Evolutionary conservation across 2,113 vertebrate genomes (phyloP), one percentile per base, ranked within the genome.

Genomic region (Notechis scutatus): DNA sequence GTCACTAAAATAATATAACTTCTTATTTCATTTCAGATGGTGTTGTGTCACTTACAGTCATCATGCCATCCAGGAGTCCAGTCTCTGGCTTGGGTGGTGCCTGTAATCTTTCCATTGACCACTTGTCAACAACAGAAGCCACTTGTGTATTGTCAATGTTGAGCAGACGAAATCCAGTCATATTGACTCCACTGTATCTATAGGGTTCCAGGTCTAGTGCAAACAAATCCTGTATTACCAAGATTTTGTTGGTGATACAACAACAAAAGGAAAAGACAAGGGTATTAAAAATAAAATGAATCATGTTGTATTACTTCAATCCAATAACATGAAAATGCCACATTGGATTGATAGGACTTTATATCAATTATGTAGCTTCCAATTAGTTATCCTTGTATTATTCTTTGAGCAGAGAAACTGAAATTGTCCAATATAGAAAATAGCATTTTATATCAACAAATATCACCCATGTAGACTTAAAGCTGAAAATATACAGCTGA

Each of bases 141-240:
- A 99, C 99, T 0, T 98, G 98, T 0, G 98, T 98, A 93, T 97
- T 98, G 92, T 99, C 99, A 0, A 99, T 96, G 93, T 99, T 99
- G 29, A 99, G 98, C 87, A 99, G 97, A 29, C 99, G 98, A 93
- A 99, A 99, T 0, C 99, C 99, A 0, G 99, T 99, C 99, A 99
- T 99, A 94, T 99, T 99, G 87, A 99, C 99, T 3, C 99, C 99
- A 0, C 99, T 99, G 97, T 99, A 99, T 94, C 99, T 98, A 92
- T 99, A 99, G 39, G 99, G 98, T 96, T 99, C 99, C 96, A 99
- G 97, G 95, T 99, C 99, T 92, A 99, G 97, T 0, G 99, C 98
- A 94, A 99, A 99, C 91, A 99, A 97, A 97, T 99, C 99, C 99
- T 99, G 95, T 1, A 87, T 92, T 47, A 90, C 52, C 91, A 21